Base-by-base conservation (phyloP, 23 tunicate species). In the Aplidium turbinatum region DNA sequence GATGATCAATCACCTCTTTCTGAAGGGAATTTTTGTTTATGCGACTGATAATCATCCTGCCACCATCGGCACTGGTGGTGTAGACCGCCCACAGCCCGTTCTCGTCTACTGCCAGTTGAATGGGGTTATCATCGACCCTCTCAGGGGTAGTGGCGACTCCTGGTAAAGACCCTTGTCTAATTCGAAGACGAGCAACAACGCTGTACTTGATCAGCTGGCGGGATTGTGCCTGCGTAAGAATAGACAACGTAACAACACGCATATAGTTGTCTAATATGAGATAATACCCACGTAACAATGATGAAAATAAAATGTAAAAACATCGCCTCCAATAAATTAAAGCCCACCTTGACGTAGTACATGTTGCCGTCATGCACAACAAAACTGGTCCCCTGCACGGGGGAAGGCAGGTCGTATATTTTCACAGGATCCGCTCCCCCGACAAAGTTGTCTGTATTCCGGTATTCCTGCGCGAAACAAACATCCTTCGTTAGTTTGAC, bases 271-370 rank as follows among this genome's bases (percentile, higher is more conserved):
- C 6, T 55, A 16, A 55, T 11, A 6, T n/a, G 6, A 6, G n/a
- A 6, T 55, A 55, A 55, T 31, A 55, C 62, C 7, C 6, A 22
- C 7, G n/a, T 11, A 18, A 55, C 23, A 20, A 22, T 22, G n/a
- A 20, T 18, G 50, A 9, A 42, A 9, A 42, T 42, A 42, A 42
- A 42, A 42, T 42, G n/a, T n/a, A n/a, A n/a, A n/a, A n/a, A n/a
- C n/a, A n/a, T n/a, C n/a, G n/a, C n/a, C n/a, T n/a, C n/a, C n/a
- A n/a, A n/a, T n/a, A n/a, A n/a, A n/a, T n/a, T n/a, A n/a, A n/a
- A n/a, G n/a, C n/a, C n/a, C n/a, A 85, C 96, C 87, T 88, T 82
- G 19, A 88, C 75, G 65, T 73, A 88, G 48, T 72, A 88, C 0
- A 88, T 25, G 38, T 78, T 73, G 35, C 87, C 80, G 60, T 88